These are phyloP conservation scores for Melozone crissalis DNA, from an alignment of 2,113 vertebrate species.

Conservation along the genomic window DNA sequence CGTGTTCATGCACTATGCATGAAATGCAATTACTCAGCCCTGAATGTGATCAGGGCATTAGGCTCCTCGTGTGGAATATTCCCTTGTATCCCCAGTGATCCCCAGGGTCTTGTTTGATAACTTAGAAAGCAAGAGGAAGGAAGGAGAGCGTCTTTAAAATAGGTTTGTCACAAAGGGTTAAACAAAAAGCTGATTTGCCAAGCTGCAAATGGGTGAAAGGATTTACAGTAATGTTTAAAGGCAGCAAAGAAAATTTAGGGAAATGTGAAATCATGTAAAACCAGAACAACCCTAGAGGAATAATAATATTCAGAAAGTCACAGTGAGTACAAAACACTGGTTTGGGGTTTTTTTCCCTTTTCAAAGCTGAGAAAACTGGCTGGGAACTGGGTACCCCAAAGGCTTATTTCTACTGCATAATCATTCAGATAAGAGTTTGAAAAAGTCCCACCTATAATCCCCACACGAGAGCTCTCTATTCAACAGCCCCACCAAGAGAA, in stretches of 20 bases:
- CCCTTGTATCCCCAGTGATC: not conserved
- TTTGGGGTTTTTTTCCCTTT: not conserved
- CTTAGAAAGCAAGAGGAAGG: not conserved
- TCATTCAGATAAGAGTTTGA: not conserved
- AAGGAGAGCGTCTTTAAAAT: not conserved
- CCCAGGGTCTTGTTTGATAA: not conserved
- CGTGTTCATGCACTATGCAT: constrained; percentile 28
- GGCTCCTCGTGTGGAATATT: not conserved
- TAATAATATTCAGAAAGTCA: constrained; percentile 17
- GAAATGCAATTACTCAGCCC: constrained; percentile 33
- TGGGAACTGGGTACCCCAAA: not conserved
- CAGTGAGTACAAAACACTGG: not conserved
- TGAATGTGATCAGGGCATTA: not conserved
- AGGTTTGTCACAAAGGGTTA: constrained; percentile 30
- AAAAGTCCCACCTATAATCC: not conserved
- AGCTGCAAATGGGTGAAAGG: not conserved
- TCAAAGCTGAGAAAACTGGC: not conserved
- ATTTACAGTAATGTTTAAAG: not conserved
- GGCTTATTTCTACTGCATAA: not conserved
- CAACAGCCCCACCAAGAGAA: not conserved
- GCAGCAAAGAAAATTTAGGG: not conserved
- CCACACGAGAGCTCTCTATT: not conserved
- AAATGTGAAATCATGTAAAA: constrained; percentile 34
- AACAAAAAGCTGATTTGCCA: constrained; percentile 16
- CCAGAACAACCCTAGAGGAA: constrained; percentile 29